phyloP scores from a whole-genome alignment of 1,140 invertebrate species.

The Caerostris darwini region DNA sequence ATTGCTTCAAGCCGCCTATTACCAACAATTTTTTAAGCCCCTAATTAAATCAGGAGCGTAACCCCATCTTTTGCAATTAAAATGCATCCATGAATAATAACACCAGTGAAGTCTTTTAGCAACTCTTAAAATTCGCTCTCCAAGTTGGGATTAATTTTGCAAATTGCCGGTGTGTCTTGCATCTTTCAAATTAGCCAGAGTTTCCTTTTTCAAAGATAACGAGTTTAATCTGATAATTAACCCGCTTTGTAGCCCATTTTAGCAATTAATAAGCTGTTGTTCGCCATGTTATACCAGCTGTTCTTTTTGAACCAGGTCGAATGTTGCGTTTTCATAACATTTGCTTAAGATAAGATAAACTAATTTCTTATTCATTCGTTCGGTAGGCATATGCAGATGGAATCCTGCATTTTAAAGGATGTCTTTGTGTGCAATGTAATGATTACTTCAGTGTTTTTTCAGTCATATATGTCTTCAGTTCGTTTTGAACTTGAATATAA shows the following conservation, averaged over 20 bases:
- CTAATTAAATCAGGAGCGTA: constrained; percentile 11
- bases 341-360: neutral
- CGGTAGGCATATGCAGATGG: neutral
- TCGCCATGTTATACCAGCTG: neutral
- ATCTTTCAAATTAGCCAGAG: neutral
- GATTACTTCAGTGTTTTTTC: too few relatives aligned
- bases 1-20: neutral
- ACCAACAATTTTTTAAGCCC: neutral
- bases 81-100: neutral
- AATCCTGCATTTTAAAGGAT: neutral
- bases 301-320: neutral
- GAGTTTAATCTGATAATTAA: constrained; percentile 6
- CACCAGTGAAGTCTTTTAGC: neutral
- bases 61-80: neutral
- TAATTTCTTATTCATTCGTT: neutral
- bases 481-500: neutral
- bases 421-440: neutral
- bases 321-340: neutral
- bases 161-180: constrained; percentile 11
- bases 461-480: neutral
- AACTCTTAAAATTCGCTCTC: neutral
- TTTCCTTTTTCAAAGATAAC: neutral
- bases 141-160: neutral
- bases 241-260: neutral
- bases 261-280: constrained; percentile 8